phyloP scores from a whole-genome alignment of 2,797 vertebrate species.

The Siniperca obscura region DNA sequence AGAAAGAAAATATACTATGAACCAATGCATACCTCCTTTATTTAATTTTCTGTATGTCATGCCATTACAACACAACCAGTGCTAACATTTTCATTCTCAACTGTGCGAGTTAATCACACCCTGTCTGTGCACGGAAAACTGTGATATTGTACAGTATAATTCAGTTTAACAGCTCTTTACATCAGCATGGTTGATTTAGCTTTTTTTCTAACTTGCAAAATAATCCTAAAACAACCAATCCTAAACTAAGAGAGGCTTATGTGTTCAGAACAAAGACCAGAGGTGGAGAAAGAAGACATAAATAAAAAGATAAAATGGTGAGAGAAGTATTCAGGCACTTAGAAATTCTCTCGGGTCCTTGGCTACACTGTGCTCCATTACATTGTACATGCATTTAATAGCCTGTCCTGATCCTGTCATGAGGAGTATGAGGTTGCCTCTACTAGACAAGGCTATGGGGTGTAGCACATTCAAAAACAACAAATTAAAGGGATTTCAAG shows the following conservation, averaged over 20 bases:
- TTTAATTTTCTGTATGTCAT: constrained; percentile 80
- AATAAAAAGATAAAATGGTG: constrained; percentile 51
- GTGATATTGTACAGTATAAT: constrained; percentile 55
- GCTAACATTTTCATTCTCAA: constrained; percentile 60
- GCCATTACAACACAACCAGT: constrained; percentile 78
- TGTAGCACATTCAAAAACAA: constrained; percentile 78
- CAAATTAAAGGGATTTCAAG: constrained; percentile 86
- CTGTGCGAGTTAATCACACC: constrained; percentile 34
- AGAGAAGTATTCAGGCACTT: constrained; percentile 87
- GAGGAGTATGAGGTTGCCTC: constrained; percentile 66
- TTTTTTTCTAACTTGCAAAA: constrained; percentile 53
- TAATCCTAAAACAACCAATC: constrained; percentile 35
- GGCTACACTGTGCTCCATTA: constrained; percentile 85
- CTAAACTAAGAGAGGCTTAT: constrained; percentile 36
- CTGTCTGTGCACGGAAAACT: constrained; percentile 58
- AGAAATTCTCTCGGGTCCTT: constrained; percentile 84
- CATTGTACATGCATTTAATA: constrained; percentile 72
- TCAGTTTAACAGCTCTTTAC: constrained; percentile 54
- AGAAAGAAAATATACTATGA: constrained; percentile 30
- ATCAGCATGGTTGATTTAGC: constrained; percentile 36
- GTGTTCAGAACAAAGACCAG: constrained; percentile 32
- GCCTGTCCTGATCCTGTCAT: constrained; percentile 57
- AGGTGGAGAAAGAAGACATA: constrained; percentile 37
- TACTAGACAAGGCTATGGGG: constrained; percentile 73
- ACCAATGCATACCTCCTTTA: constrained; percentile 76